Percentiles rank a stretch among this genome's conserved stretches.
Evolutionary conservation across 2,113 vertebrate genomes (phyloP).

Genomic region (Crotalus viridis): DNA sequence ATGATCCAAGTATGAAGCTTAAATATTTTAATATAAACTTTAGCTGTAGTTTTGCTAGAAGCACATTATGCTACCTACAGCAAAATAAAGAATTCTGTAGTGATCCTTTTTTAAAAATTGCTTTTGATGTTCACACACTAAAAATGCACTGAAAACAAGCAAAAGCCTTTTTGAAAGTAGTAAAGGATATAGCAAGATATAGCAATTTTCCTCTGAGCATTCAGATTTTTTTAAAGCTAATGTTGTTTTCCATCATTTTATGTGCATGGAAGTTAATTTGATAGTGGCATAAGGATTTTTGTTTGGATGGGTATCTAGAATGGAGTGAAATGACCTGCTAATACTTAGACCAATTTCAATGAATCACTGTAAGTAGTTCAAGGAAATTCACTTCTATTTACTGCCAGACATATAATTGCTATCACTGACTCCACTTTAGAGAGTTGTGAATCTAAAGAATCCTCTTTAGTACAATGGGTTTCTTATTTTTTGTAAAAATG

Average conservation of each 20-base stretch:
- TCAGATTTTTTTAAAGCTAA: background rate
- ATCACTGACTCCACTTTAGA: constrained; percentile 24
- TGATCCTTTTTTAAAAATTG: background rate
- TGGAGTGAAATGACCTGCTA: background rate
- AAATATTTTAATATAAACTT: background rate
- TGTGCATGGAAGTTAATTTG: constrained; percentile 1
- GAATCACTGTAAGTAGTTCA: constrained; percentile 23
- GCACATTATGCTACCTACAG: background rate
- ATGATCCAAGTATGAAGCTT: background rate
- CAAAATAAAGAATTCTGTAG: background rate
- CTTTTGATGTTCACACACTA: background rate
- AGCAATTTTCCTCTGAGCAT: background rate
- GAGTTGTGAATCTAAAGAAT: constrained; percentile 36
- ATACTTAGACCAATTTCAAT: constrained; percentile 21
- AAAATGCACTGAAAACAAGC: background rate
- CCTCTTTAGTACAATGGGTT: constrained; percentile 46
- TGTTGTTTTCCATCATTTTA: background rate
- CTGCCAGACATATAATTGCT: constrained; percentile 35
- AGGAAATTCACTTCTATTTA: constrained; percentile 29
- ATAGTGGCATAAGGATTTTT: background rate
- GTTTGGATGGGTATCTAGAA: background rate
- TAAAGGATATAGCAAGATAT: background rate
- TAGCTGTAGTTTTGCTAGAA: background rate
- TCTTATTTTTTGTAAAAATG: constrained; percentile 16
- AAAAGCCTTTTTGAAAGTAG: background rate